Percentiles rank a stretch among this genome's conserved stretches.
Conservation (phyloP, 2,113 vertebrate species). For the Paradoxurus hermaphroditus region DNA sequence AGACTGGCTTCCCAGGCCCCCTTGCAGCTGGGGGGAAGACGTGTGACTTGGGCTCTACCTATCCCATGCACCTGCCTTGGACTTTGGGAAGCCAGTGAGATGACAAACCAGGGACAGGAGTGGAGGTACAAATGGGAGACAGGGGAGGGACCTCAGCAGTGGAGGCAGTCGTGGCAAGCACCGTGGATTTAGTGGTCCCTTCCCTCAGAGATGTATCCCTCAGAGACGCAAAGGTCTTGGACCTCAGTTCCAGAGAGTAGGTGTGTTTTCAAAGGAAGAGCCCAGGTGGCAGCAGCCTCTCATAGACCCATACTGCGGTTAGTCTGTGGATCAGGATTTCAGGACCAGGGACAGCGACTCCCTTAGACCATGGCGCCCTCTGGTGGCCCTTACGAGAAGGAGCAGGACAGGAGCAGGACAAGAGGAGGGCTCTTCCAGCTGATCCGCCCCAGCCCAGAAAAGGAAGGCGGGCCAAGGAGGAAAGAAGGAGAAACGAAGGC, state of each 20-base stretch:
- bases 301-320: accelerated
- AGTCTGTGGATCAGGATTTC: neutral
- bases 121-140: neutral
- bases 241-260: neutral
- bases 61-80: neutral
- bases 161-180: neutral
- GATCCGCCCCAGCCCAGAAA: neutral
- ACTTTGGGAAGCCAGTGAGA: neutral
- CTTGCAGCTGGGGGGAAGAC: neutral
- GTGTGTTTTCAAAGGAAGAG: neutral
- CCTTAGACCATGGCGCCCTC: neutral
- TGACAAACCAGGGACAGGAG: neutral
- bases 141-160: neutral
- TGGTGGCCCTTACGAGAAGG: neutral
- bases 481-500: too few relatives aligned
- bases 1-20: neutral
- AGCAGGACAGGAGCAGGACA: neutral
- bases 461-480: accelerated
- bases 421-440: too few relatives aligned
- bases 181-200: neutral
- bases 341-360: conserved; percentile 51
- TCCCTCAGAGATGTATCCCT: neutral
- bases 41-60: neutral
- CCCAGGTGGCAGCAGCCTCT: neutral
- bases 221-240: neutral